These are phyloP conservation scores for Scaptodrosophila lebanonensis DNA, from an alignment of 1,140 invertebrate genomes.

Conservation along the genomic window DNA sequence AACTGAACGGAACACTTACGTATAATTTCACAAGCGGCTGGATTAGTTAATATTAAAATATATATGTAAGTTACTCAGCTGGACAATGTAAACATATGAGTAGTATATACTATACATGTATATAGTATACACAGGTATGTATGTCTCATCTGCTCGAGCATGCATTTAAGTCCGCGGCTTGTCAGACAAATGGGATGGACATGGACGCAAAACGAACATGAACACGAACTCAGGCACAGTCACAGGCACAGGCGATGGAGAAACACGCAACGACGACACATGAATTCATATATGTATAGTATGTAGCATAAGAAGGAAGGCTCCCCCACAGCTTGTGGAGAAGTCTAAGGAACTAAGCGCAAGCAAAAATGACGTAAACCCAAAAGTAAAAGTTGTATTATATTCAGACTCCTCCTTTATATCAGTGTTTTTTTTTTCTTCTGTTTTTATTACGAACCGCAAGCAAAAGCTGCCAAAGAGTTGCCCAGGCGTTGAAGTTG, in stretches of 20 bases:
- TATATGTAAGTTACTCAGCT: constrained; percentile 23
- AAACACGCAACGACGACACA: constrained; percentile 10
- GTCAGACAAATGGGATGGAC: constrained; percentile 2
- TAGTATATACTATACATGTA: no score
- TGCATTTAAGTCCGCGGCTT: constrained; percentile 22
- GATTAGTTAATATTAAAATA: constrained; percentile 32
- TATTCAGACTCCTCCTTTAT: constrained; percentile 10
- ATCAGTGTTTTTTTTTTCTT: constrained; percentile 14
- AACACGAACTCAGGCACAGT: constrained; percentile 26
- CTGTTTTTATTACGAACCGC: no score
- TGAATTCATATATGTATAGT: constrained; percentile 10
- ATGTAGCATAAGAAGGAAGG: no score
- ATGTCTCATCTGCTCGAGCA: constrained; percentile 32
- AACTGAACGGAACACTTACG: constrained; percentile 45
- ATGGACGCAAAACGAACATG: constrained; percentile 22
- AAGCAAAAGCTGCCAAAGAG: no score
- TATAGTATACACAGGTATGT: constrained; percentile 17
- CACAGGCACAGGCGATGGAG: constrained; percentile 19
- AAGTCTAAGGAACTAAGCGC: constrained; percentile 48
- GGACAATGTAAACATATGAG: no score
- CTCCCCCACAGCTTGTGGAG: no score
- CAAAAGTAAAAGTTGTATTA: constrained; percentile 51
- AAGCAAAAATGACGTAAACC: constrained; percentile 71
- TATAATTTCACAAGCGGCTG: constrained; percentile 41
- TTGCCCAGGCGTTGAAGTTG: constrained; percentile 14